Percentiles rank a stretch among this genome's conserved stretches.
phyloP scores from a whole-genome alignment of 2,113 vertebrate species.

The Pogonocichla stellata region DNA sequence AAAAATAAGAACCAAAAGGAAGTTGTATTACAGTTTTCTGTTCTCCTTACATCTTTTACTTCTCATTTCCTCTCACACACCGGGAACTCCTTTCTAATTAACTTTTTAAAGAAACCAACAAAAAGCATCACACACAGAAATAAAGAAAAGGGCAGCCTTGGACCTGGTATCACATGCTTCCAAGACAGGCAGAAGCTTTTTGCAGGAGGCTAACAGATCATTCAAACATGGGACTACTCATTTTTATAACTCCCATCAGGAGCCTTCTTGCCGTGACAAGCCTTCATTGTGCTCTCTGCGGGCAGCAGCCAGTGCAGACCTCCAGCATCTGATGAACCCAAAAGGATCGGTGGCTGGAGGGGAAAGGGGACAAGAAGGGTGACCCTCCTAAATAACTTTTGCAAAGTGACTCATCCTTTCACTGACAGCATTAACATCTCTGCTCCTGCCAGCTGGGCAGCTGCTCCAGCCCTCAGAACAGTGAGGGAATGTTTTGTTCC shows the following conservation, averaged over 20 bases:
- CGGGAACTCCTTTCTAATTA: background rate
- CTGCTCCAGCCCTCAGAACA: conserved; percentile 62
- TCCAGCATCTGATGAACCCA: conserved; percentile 7
- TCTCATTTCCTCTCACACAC: background rate
- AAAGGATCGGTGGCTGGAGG: background rate
- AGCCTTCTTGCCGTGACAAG: conserved; percentile 25
- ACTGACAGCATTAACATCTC: conserved; percentile 63
- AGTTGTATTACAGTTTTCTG: background rate
- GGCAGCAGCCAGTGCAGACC: background rate
- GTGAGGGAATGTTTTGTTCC: conserved; percentile 77
- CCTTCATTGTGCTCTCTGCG: background rate
- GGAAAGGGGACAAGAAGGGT: background rate
- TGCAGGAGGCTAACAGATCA: background rate
- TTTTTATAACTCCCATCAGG: background rate
- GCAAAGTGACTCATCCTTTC: conserved; percentile 68
- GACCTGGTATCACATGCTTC: background rate
- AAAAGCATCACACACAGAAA: background rate
- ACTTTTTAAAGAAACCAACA: background rate
- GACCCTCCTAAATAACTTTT: conserved; percentile 51
- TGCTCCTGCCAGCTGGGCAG: conserved; percentile 73
- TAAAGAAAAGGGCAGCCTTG: background rate
- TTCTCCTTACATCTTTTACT: background rate
- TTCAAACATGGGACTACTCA: background rate
- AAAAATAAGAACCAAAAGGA: background rate
- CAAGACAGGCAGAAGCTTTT: background rate